phyloP scores from a whole-genome alignment of 2,888 invertebrate genomes.

The Lochmaea capreae region DNA sequence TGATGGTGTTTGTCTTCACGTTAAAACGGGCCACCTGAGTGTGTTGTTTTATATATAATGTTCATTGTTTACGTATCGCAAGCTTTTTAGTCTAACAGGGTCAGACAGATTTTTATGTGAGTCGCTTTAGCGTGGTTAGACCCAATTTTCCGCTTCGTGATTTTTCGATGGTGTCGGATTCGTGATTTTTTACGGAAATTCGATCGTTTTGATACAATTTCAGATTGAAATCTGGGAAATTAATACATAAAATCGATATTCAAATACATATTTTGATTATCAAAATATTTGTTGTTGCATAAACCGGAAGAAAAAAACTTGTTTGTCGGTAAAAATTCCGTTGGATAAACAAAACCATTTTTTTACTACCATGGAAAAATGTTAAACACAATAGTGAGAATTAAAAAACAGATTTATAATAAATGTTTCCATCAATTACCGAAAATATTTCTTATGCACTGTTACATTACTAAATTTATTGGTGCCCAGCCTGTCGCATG shows the following conservation, averaged over 20 bases:
- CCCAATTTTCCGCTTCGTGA: conserved; percentile 40
- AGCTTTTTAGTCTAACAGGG: conserved; percentile 37
- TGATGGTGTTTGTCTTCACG: conserved; percentile 39
- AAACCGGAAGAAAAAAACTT: background rate
- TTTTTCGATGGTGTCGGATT: conserved; percentile 37
- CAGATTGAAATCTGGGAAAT: conserved; percentile 6
- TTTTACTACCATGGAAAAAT: no score
- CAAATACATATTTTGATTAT: background rate
- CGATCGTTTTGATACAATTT: conserved; percentile 19
- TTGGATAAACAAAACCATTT: no score
- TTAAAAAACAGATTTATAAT: no score
- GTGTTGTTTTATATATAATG: conserved; percentile 39
- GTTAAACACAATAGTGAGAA: no score
- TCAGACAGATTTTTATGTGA: conserved; percentile 40
- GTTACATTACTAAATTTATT: no score
- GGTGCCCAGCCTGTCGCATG: no score
- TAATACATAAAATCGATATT: background rate
- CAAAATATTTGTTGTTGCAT: background rate
- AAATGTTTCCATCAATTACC: no score
- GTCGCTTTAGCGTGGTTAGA: conserved; percentile 39
- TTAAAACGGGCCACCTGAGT: conserved; percentile 31
- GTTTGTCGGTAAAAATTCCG: no score
- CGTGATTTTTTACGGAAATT: conserved; percentile 35
- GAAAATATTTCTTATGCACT: no score
- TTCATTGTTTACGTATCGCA: conserved; percentile 38